phyloP scores from a whole-genome alignment of 1,140 invertebrate genomes.

The Panagrolaimus sp. region DNA sequence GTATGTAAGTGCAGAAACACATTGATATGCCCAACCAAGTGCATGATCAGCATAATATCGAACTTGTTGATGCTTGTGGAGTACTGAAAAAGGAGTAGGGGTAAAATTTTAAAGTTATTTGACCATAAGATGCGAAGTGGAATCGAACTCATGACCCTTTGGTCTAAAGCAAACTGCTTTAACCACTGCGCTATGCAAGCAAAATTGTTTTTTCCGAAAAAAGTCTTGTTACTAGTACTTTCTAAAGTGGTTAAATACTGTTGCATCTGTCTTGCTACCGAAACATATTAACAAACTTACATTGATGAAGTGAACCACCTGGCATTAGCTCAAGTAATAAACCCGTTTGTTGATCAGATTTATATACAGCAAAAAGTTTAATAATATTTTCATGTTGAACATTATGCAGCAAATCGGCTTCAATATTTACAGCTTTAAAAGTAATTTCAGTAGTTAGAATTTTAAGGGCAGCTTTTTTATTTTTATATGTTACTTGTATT shows the following conservation, averaged over 20 bases:
- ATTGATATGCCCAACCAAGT: slow-evolving; percentile 41
- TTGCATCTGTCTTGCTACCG: too few relatives aligned
- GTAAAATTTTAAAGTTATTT: background rate
- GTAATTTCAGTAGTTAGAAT: slow-evolving; percentile 28
- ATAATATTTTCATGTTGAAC: slow-evolving; percentile 43
- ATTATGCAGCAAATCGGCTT: slow-evolving; percentile 24
- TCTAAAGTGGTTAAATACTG: too few relatives aligned
- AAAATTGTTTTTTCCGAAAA: too few relatives aligned
- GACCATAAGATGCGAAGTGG: too few relatives aligned
- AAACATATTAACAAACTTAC: slow-evolving; percentile 18
- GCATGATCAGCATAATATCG: slow-evolving; percentile 33
- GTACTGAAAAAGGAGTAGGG: slow-evolving; percentile 25
- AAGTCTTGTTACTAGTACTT: too few relatives aligned
- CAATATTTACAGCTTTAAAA: slow-evolving; percentile 22
- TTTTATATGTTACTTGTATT: slow-evolving; percentile 24
- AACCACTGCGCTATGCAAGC: too few relatives aligned
- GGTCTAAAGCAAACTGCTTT: too few relatives aligned
- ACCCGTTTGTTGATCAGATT: slow-evolving; percentile 33
- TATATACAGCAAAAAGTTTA: slow-evolving; percentile 33
- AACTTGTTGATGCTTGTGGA: slow-evolving; percentile 34
- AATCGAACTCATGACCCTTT: background rate
- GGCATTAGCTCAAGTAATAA: slow-evolving; percentile 44
- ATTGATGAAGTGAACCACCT: slow-evolving; percentile 37
- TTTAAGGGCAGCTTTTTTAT: slow-evolving; percentile 17
- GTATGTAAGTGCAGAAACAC: slow-evolving; percentile 27